These are phyloP conservation scores for Pachycephus smyrnensis DNA, from an alignment of 2,888 invertebrate species.

Conservation along the genomic window DNA sequence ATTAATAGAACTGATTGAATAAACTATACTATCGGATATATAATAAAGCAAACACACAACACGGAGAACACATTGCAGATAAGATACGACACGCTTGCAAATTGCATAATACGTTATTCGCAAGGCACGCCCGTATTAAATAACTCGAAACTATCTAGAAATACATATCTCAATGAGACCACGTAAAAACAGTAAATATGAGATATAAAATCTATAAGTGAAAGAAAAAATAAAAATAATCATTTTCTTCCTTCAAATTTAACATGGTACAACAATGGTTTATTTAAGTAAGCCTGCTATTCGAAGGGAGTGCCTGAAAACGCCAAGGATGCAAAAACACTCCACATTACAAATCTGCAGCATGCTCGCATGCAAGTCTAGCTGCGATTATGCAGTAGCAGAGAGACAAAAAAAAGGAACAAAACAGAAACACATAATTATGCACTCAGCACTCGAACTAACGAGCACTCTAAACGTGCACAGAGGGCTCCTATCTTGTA, in stretches of 20 bases:
- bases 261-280: neutral
- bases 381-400: neutral
- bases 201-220: no score
- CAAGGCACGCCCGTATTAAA: neutral
- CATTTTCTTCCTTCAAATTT: neutral
- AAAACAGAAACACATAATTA: neutral
- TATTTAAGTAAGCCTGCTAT: neutral
- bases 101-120: neutral
- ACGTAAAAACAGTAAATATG: neutral
- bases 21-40: neutral
- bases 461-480: neutral
- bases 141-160: neutral
- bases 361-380: neutral
- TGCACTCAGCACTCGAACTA: neutral
- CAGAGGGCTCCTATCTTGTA: neutral
- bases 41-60: neutral
- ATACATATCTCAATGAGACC: neutral
- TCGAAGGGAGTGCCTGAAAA: neutral
- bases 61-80: neutral
- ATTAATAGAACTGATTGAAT: neutral
- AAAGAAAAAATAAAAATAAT: no score
- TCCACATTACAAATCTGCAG: neutral
- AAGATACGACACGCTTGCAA: neutral
- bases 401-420: neutral
- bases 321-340: neutral